A percentile compares a stretch with the other conserved stretches of the same genome.
phyloP scores from a whole-genome alignment of 2,113 vertebrate species.

The Dicentrarchus labrax region DNA sequence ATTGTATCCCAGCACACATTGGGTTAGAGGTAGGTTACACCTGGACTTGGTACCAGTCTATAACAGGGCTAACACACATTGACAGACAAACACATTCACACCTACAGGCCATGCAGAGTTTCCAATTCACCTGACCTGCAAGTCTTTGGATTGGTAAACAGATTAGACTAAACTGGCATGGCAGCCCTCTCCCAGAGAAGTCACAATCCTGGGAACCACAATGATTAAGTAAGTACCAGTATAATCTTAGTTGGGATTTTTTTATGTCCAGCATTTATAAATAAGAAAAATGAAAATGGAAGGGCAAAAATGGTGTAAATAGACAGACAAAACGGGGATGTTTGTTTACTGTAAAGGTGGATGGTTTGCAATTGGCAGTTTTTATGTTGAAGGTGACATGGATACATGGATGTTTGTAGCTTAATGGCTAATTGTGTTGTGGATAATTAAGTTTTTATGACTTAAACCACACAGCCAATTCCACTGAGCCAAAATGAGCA shows the following conservation, averaged over 20 bases:
- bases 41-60: neutral
- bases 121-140: neutral
- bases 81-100: conserved; percentile 35
- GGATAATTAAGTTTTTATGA: conserved; percentile 46
- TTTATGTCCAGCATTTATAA: neutral
- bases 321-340: neutral
- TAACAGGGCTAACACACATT: conserved; percentile 1
- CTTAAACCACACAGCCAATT: conserved; percentile 31
- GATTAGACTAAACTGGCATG: conserved; percentile 4
- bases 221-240: neutral
- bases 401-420: conserved; percentile 29
- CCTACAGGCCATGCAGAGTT: neutral
- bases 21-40: neutral
- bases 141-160: conserved; percentile 7
- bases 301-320: neutral
- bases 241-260: neutral
- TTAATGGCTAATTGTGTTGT: conserved; percentile 34
- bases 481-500: conserved; percentile 27
- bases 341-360: neutral
- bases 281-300: neutral
- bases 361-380: conserved; percentile 9
- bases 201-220: too few relatives aligned
- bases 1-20: neutral
- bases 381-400: conserved; percentile 27
- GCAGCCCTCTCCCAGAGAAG: neutral